Evolutionary conservation across 1,140 invertebrate species (phyloP).

Genomic region (Bombus haemorrhoidalis): DNA sequence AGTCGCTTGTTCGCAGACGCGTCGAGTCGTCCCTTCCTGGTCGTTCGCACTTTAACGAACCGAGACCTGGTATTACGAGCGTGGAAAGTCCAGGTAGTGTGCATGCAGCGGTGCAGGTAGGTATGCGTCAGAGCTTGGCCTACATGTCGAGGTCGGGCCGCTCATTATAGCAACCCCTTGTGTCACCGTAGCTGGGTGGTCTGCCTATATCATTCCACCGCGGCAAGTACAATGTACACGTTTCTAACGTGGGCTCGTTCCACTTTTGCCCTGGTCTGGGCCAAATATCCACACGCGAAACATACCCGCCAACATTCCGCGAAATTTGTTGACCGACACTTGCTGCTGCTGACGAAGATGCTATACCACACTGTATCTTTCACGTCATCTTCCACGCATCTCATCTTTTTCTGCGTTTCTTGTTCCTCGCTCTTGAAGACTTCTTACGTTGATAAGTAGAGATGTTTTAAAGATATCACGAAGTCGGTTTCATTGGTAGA

Average conservation of each 20-base stretch:
- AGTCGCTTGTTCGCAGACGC: not conserved
- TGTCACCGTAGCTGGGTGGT: constrained; percentile 60
- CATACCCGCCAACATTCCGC: not conserved
- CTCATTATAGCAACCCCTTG: constrained; percentile 77
- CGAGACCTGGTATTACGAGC: constrained; percentile 6
- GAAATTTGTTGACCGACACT: not conserved
- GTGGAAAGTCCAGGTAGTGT: constrained; percentile 65
- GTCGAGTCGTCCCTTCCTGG: constrained; percentile 23
- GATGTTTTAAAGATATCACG: too few species aligned
- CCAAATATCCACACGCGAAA: not conserved
- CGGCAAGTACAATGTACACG: constrained; percentile 71
- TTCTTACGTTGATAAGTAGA: too few species aligned
- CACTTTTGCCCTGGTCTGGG: constrained; percentile 10
- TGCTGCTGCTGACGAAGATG: not conserved
- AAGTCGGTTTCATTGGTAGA: too few species aligned
- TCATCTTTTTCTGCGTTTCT: not conserved
- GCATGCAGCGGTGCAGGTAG: constrained; percentile 52
- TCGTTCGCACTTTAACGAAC: constrained; percentile 65
- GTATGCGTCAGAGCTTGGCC: constrained; percentile 73
- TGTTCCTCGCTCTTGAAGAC: not conserved
- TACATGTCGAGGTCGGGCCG: constrained; percentile 75
- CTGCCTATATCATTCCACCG: constrained; percentile 67
- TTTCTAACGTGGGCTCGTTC: constrained; percentile 59
- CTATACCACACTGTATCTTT: too few species aligned
- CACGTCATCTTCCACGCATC: not conserved